phyloP scores from a whole-genome alignment of 2,797 vertebrate genomes.

The Artibeus jamaicensis region DNA sequence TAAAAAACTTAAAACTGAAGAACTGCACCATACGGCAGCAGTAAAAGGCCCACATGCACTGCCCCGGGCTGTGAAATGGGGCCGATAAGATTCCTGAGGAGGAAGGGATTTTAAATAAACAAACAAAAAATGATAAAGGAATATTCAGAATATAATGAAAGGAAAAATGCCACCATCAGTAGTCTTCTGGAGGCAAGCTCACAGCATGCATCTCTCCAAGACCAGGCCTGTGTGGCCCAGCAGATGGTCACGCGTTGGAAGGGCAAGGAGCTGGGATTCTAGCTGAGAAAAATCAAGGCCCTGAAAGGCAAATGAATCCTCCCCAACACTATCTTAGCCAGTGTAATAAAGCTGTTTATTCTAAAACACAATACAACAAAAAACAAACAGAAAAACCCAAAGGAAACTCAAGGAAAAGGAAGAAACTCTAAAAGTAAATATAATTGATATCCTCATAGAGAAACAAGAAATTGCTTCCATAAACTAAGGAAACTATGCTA shows the following conservation, averaged over 20 bases:
- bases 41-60: too few species aligned
- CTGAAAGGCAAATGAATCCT: too few species aligned
- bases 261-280: not conserved
- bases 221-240: not conserved
- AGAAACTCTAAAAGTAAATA: conserved; percentile 14
- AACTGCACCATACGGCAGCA: too few species aligned
- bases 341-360: too few species aligned
- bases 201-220: not conserved
- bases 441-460: not conserved
- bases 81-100: not conserved
- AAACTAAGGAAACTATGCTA: not conserved
- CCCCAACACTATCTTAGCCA: too few species aligned
- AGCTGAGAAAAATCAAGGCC: not conserved
- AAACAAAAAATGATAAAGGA: not conserved
- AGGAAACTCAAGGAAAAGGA: not conserved
- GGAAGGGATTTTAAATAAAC: not conserved
- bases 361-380: not conserved
- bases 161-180: not conserved
- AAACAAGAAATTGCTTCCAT: not conserved
- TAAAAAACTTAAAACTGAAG: too few species aligned
- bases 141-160: not conserved
- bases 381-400: not conserved
- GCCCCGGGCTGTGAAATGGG: too few species aligned
- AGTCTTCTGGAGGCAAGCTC: not conserved
- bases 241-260: not conserved